A percentile compares a stretch with the other conserved stretches of the same genome.
phyloP scores from a whole-genome alignment of 2,888 invertebrate species.

The Boloria euphrosyne region DNA sequence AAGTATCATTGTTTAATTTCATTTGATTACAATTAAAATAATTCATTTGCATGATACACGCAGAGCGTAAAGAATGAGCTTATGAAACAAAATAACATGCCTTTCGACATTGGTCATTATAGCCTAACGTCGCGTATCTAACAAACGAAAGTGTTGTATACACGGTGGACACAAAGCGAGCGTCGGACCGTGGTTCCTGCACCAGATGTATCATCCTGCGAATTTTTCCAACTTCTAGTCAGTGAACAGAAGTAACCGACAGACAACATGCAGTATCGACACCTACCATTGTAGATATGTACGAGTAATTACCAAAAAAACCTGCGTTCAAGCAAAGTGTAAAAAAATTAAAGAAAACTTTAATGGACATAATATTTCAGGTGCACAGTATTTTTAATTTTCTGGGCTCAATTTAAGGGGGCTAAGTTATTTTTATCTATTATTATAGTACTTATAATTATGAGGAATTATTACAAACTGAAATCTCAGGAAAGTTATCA shows the following conservation, averaged over 20 bases:
- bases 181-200: slow-evolving; percentile 73
- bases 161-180: slow-evolving; percentile 61
- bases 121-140: slow-evolving; percentile 48
- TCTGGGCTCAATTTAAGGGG: neutral
- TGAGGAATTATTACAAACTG: too few relatives aligned
- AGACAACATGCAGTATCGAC: slow-evolving; percentile 29
- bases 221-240: slow-evolving; percentile 38
- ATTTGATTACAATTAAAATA: slow-evolving; percentile 12
- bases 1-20: neutral
- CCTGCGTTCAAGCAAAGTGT: slow-evolving; percentile 59
- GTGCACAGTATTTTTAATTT: slow-evolving; percentile 41
- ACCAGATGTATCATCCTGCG: slow-evolving; percentile 48
- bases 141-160: slow-evolving; percentile 69
- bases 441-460: too few relatives aligned
- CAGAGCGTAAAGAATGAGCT: slow-evolving; percentile 31
- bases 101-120: slow-evolving; percentile 38
- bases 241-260: slow-evolving; percentile 35
- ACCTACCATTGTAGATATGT: slow-evolving; percentile 40
- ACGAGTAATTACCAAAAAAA: slow-evolving; percentile 46
- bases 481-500: too few relatives aligned
- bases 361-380: slow-evolving; percentile 71
- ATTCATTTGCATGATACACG: slow-evolving; percentile 28
- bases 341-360: slow-evolving; percentile 47
- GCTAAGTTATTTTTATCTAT: too few relatives aligned
- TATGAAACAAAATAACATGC: slow-evolving; percentile 33